Conservation (phyloP, 2,888 invertebrate genomes). For the Pogonocherus hispidulus region DNA sequence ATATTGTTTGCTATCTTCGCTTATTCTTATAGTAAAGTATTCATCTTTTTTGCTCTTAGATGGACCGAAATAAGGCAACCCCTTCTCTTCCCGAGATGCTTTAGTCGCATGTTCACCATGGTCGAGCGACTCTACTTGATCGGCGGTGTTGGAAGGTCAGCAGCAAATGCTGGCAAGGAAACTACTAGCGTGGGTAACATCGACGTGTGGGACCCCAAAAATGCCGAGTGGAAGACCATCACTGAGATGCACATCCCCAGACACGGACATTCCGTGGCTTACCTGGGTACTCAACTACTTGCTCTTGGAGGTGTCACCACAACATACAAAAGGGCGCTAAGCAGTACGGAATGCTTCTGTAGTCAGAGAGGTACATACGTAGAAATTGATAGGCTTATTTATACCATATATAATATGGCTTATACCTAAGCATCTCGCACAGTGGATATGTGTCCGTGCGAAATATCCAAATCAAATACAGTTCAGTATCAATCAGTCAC, state of each 20-base stretch:
- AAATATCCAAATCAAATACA: too few relatives aligned
- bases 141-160: constrained; percentile 76
- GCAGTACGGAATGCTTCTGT: constrained; percentile 78
- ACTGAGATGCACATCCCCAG: constrained; percentile 76
- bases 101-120: constrained; percentile 70
- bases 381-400: too few relatives aligned
- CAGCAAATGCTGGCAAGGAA: constrained; percentile 59
- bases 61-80: constrained; percentile 73
- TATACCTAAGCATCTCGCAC: too few relatives aligned
- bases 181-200: constrained; percentile 73
- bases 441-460: too few relatives aligned
- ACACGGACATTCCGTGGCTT: constrained; percentile 77
- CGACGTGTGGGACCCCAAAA: constrained; percentile 74
- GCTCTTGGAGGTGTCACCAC: constrained; percentile 79
- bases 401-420: too few relatives aligned
- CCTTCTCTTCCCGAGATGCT: constrained; percentile 72
- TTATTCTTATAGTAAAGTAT: too few relatives aligned
- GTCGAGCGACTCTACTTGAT: constrained; percentile 76
- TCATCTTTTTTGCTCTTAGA: too few relatives aligned
- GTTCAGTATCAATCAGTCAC: too few relatives aligned
- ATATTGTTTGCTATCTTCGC: too few relatives aligned
- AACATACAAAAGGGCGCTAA: constrained; percentile 75
- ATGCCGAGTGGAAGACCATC: constrained; percentile 72
- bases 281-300: constrained; percentile 76
- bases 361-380: constrained; percentile 69